Percentiles rank a stretch among this genome's conserved stretches.
Evolutionary conservation across 2,797 vertebrate species (phyloP).

Genomic region (Furcifer pardalis): DNA sequence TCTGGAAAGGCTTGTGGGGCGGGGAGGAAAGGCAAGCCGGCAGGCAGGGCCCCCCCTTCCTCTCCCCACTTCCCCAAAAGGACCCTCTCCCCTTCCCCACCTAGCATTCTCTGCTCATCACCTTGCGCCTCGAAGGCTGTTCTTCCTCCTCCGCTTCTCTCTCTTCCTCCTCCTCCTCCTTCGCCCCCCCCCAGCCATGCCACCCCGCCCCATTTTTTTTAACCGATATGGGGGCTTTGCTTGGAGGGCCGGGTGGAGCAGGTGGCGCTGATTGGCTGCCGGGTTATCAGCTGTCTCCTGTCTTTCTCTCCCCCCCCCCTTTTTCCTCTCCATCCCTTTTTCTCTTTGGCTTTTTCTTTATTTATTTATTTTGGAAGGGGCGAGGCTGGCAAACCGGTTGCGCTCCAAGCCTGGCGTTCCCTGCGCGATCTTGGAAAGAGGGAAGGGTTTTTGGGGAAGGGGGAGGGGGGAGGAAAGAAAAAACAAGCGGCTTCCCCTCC

Average conservation of each 20-base stretch:
- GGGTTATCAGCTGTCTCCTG: neutral
- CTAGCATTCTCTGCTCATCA: no score
- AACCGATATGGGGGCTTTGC: conserved; percentile 24
- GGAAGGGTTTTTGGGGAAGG: no score
- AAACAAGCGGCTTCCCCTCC: no score
- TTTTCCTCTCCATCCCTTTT: no score
- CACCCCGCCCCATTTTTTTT: conserved; percentile 1
- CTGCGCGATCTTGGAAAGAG: neutral
- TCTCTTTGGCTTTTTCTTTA: conserved; percentile 9
- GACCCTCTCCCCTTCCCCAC: no score
- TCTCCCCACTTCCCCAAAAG: neutral
- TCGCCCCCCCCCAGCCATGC: no score
- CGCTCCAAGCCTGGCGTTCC: conserved; percentile 15
- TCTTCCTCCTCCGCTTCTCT: neutral
- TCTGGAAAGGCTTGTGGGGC: no score
- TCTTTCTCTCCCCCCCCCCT: no score
- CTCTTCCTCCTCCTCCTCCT: conserved; percentile 9
- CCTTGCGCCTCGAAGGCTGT: neutral
- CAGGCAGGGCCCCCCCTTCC: no score
- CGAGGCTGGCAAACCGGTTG: conserved; percentile 64
- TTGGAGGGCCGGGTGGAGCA: conserved; percentile 79
- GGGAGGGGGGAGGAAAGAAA: no score
- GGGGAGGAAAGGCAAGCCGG: no score
- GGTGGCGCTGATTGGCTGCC: conserved; percentile 74
- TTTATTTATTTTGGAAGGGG: conserved; percentile 66